Evolutionary conservation across 2,113 vertebrate species (phyloP).

Genomic region (Spea multiplicata): DNA sequence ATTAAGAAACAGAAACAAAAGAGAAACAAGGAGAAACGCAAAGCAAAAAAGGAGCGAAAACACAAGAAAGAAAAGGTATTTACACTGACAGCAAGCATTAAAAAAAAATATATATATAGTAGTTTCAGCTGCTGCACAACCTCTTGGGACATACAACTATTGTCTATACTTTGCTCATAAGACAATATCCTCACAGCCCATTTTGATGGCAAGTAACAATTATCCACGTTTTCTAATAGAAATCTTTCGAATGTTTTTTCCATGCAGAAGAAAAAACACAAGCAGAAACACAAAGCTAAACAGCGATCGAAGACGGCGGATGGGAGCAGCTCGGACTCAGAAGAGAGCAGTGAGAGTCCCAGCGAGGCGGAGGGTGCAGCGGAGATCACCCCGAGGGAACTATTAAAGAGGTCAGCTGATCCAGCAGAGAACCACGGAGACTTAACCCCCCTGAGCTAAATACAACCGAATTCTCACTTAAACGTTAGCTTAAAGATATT

Average conservation of each 20-base stretch:
- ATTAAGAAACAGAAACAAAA: constrained; percentile 66
- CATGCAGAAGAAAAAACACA: constrained; percentile 86
- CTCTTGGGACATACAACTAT: too few relatives aligned
- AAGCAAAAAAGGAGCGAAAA: constrained; percentile 77
- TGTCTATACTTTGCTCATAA: too few relatives aligned
- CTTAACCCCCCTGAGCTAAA: too few relatives aligned
- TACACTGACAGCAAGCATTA: background rate
- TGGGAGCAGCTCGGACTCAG: constrained; percentile 65
- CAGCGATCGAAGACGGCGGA: constrained; percentile 71
- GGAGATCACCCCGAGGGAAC: constrained; percentile 64
- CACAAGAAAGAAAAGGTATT: constrained; percentile 84
- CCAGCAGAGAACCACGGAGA: background rate
- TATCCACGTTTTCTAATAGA: too few relatives aligned
- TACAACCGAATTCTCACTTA: too few relatives aligned
- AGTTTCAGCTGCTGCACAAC: too few relatives aligned
- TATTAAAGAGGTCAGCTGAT: constrained; percentile 76
- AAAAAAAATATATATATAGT: too few relatives aligned
- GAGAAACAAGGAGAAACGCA: constrained; percentile 81
- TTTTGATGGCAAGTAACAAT: too few relatives aligned
- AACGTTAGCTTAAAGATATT: too few relatives aligned
- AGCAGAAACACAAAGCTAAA: constrained; percentile 80
- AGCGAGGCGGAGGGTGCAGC: constrained; percentile 46
- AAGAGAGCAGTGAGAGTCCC: constrained; percentile 62
- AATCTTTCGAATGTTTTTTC: background rate
- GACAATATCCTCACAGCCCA: too few relatives aligned